Base-by-base conservation (phyloP, 2,797 vertebrate species). In the Chromis chromis region DNA sequence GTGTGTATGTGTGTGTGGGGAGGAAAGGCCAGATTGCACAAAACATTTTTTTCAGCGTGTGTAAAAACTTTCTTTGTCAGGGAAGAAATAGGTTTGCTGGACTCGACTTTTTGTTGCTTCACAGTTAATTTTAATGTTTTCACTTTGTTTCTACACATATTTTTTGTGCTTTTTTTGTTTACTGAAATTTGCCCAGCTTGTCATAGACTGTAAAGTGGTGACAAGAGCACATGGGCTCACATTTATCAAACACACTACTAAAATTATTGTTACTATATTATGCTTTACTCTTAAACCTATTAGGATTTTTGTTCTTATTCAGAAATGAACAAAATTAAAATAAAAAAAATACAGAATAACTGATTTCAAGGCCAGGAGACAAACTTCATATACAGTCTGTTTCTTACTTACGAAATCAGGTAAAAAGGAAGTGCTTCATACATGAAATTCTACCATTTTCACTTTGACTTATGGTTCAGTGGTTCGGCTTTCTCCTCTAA, bases 401-500 rank as follows among this genome's bases (percentile, higher is more conserved):
- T 54, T 12, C 48, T 42, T 5, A 70, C 72, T 57, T 33, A 57
- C 10, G 53, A 57, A 68, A 71, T 59, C 22, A 49, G 28, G 39
- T 70, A 39, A 76, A 65, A 82, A n/a, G 39, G 21, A 74, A 55
- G 17, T 46, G 49, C 25, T 79, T 78, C 36, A 72, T 72, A 67
- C 42, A 70, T 53, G 53, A 72, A 74, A 68, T 28, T 22, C 59
- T 36, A 8, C 53, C 39, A 27, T 65, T 64, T 68, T 76, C n/a
- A 58, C 74, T 78, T 59, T 75, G 50, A 75, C 61, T 48, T 6
- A 0, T 25, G 14, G 31, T 57, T 53, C 53, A 59, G 65, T 65
- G 28, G 40, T 67, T 65, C 24, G 6, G 5, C 54, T 68, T 66
- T 69, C 83, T 79, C 62, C 62, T 90, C 70, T 69, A 78, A 86